A percentile compares a stretch with the other conserved stretches of the same genome.
Conservation (phyloP, 2,113 vertebrate genomes). For the Prunella himalayana region DNA sequence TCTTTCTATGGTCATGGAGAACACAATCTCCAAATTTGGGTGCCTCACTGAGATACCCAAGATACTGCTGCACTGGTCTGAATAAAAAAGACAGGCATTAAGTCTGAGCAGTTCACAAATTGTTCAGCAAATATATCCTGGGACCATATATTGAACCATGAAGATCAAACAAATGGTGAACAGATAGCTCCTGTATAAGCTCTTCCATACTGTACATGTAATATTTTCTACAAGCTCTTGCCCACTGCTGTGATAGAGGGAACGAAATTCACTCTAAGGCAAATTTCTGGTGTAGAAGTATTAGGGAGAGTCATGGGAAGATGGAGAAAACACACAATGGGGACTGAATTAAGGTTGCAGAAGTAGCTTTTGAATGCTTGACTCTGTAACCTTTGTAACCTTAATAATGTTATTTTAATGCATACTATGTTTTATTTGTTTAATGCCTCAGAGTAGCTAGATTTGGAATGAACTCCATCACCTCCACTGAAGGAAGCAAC, state of each 20-base stretch:
- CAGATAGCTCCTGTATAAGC: not conserved
- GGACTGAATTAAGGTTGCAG: not conserved
- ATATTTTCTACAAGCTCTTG: not conserved
- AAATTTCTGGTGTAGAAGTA: not conserved
- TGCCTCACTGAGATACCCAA: not conserved
- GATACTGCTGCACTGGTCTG: not conserved
- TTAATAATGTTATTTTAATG: constrained; percentile 20
- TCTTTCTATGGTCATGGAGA: not conserved
- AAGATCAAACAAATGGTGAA: not conserved
- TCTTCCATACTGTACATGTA: not conserved
- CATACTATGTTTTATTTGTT: constrained; percentile 17
- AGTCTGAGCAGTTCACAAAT: not conserved
- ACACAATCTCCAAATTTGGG: not conserved
- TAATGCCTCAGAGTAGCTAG: constrained; percentile 35
- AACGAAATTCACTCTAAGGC: not conserved
- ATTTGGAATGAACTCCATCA: constrained; percentile 48
- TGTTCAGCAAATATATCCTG: not conserved
- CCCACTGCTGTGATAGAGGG: not conserved
- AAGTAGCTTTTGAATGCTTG: not conserved
- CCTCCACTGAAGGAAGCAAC: constrained; percentile 3
- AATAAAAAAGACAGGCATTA: not conserved
- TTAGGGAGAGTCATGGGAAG: not conserved
- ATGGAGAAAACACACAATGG: not conserved
- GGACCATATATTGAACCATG: not conserved
- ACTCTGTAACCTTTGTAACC: not conserved